Evolutionary conservation across 2,888 invertebrate species (phyloP).

Genomic region (Tromatobia lineatoria): DNA sequence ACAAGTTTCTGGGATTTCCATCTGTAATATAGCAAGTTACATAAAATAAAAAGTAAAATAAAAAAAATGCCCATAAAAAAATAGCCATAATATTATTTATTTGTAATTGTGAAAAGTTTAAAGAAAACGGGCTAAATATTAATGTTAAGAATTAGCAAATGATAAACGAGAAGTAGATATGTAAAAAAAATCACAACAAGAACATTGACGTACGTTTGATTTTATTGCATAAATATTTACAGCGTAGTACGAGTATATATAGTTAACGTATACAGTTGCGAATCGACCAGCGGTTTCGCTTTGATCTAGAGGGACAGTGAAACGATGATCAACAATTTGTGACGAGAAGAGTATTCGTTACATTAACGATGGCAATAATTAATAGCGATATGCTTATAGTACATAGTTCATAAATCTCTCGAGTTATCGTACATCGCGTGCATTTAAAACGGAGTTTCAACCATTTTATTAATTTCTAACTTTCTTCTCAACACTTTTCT

Average conservation of each 20-base stretch:
- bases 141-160: no score
- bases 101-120: no score
- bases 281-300: constrained; percentile 39
- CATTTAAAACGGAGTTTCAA: background rate
- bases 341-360: background rate
- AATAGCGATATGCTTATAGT: constrained; percentile 19
- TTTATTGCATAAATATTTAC: constrained; percentile 69
- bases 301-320: constrained; percentile 44
- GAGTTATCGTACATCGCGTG: constrained; percentile 10
- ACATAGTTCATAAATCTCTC: constrained; percentile 3
- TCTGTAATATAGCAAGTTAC: no score
- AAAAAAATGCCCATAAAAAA: no score
- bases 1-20: no score
- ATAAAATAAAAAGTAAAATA: no score
- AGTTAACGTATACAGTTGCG: background rate
- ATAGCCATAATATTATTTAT: no score
- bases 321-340: constrained; percentile 18
- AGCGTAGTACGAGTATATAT: constrained; percentile 11
- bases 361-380: constrained; percentile 39
- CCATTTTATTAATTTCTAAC: background rate
- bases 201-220: constrained; percentile 62
- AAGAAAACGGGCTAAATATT: no score
- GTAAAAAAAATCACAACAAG: constrained; percentile 6
- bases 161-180: no score
- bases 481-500: background rate